Evolutionary conservation across 1,140 invertebrate genomes (phyloP), one percentile per base, ranked within the genome.

Genomic region (Vollenhovia emeryi): DNA sequence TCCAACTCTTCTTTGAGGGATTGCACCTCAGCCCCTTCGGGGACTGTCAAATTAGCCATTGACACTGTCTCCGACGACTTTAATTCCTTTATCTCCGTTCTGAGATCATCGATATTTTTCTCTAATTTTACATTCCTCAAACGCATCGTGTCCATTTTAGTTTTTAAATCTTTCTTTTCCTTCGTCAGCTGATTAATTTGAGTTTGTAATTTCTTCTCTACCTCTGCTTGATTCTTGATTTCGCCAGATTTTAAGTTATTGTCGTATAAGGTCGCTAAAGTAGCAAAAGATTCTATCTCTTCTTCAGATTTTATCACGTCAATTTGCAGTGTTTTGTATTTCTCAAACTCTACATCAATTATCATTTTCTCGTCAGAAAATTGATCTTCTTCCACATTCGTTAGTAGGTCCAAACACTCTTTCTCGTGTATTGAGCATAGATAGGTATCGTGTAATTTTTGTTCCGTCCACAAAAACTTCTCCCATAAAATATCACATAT

Each of bases 51-150:
- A 7, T 79, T 43, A 73, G 43, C 75, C 45, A 50, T 89, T 74
- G 4, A 27, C 30, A 27, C 45, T 62, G 50, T 84, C 74, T 89
- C 74, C 43, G 43, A 9, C 1, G 13, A 79, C 76, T 85, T 92
- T 89, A 71, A 90, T 27, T 79, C 80, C 57, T 91, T 91, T 24
- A 92, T 89, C 43, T 93, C 92, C 30, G 2, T 88, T 24, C 92
- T 88, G 27, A 95, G 62, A 6, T 93, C 90, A 57, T 93, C 93
- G 5, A 94, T 90, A 69, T 91, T 91, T 62, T 91, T 93, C 59
- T 94, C 93, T 57, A 94, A 86, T 84, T 93, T 94, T 4, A 89
- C 86, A 87, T 92, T 93, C n/a, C 91, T 91, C 5, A 87, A 62
- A 13, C 90, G 89, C 59, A 90, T 85, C 18, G 69, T 88, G 6